phyloP scores from a whole-genome alignment of 2,888 invertebrate species.

The Exephanes ischioxanthus region DNA sequence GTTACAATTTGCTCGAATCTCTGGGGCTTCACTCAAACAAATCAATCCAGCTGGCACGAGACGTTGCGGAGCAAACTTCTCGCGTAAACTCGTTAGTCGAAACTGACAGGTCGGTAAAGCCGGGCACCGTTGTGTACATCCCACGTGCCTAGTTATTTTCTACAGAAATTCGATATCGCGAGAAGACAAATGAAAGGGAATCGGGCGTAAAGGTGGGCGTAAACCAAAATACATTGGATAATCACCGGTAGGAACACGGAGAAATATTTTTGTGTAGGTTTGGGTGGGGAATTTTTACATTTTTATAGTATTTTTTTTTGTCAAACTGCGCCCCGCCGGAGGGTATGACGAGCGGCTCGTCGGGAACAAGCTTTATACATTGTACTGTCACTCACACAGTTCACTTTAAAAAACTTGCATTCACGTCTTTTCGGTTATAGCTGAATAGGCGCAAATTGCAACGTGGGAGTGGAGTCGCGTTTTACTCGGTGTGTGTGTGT shows the following conservation, averaged over 20 bases:
- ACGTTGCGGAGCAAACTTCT: constrained; percentile 27
- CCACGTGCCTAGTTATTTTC: background rate
- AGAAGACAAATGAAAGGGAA: background rate
- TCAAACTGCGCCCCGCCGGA: constrained; percentile 3
- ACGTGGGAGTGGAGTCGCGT: constrained; percentile 60
- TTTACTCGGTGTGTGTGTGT: constrained; percentile 8
- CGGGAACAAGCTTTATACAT: constrained; percentile 38
- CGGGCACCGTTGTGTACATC: background rate
- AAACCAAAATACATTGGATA: background rate
- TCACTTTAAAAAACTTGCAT: constrained; percentile 50
- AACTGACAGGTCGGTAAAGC: background rate
- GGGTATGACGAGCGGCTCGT: constrained; percentile 18
- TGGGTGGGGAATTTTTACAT: background rate
- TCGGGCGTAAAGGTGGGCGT: background rate
- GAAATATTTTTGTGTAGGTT: background rate
- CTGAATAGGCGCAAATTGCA: constrained; percentile 78
- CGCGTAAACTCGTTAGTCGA: constrained; percentile 16
- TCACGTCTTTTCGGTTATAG: constrained; percentile 51
- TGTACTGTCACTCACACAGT: constrained; percentile 49
- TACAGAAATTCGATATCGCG: constrained; percentile 18
- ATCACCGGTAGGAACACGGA: background rate
- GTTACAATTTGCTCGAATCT: constrained; percentile 28
- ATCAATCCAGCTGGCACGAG: constrained; percentile 29
- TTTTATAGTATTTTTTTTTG: constrained; percentile 11
- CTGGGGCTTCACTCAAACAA: constrained; percentile 16